These are phyloP conservation scores for Chymomyza fuscimana DNA, from an alignment of 2,888 invertebrate genomes.

Conservation along the genomic window DNA sequence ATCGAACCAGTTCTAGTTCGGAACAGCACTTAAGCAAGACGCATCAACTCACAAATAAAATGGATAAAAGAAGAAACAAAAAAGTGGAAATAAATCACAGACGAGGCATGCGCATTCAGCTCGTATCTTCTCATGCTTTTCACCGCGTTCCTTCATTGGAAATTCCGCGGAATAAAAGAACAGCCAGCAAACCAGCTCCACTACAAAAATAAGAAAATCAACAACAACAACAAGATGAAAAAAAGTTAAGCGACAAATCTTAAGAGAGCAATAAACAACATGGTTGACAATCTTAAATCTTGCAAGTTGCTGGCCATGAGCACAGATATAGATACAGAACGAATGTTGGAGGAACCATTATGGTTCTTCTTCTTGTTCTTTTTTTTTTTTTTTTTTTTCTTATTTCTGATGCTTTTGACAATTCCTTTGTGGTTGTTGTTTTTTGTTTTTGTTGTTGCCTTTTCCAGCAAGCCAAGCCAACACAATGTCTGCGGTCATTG, in stretches of 20 bases:
- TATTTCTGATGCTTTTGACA: constrained; percentile 36
- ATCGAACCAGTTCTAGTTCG: not conserved
- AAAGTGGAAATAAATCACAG: constrained; percentile 51
- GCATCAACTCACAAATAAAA: not conserved
- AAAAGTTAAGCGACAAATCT: constrained; percentile 60
- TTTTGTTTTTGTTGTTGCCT: constrained; percentile 8
- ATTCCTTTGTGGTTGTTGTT: constrained; percentile 50
- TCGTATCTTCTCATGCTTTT: constrained; percentile 40
- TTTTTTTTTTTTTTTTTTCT: constrained; percentile 18
- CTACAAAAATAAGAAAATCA: constrained; percentile 24
- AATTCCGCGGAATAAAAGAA: constrained; percentile 58
- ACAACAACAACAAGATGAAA: constrained; percentile 12
- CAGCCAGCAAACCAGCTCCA: constrained; percentile 23
- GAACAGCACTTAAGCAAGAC: not conserved
- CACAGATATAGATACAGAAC: constrained; percentile 60
- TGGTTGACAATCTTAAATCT: constrained; percentile 76
- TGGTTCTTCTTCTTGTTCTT: constrained; percentile 22
- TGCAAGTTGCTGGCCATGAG: constrained; percentile 58
- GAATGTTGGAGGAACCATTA: constrained; percentile 68
- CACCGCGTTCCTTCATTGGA: constrained; percentile 50
- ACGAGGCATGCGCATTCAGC: constrained; percentile 18
- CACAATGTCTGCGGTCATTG: constrained; percentile 67
- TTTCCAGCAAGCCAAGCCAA: constrained; percentile 18
- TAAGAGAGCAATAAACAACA: constrained; percentile 74
- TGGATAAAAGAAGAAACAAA: not conserved